These are phyloP conservation scores for Stercorarius parasiticus DNA, from an alignment of 2,113 vertebrate genomes.

Conservation along the genomic window DNA sequence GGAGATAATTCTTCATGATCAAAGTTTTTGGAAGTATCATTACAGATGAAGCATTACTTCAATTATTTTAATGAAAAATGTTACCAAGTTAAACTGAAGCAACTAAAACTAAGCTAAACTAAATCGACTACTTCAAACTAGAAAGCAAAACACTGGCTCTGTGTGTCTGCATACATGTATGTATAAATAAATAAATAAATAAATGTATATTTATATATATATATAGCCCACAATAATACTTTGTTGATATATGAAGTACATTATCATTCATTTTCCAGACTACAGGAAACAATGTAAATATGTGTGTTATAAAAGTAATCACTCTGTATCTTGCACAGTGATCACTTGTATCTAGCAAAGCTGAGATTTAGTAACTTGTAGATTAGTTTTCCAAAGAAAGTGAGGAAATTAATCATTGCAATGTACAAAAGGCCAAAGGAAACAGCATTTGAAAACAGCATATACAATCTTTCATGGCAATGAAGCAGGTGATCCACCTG, in stretches of 20 bases:
- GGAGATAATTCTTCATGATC: not conserved
- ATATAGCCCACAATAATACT: not conserved
- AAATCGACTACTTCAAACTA: not conserved
- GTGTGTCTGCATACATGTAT: not conserved
- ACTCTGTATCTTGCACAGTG: not conserved
- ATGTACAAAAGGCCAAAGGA: not conserved
- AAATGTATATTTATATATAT: rapidly evolving
- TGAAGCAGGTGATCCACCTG: not conserved
- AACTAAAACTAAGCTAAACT: not conserved
- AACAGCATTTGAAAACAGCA: not conserved
- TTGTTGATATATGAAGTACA: not conserved
- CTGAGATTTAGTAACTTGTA: not conserved
- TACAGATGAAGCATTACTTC: not conserved
- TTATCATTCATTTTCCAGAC: not conserved
- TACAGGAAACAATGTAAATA: not conserved
- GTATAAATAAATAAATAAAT: not conserved
- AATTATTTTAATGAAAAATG: not conserved
- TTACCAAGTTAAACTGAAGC: not conserved
- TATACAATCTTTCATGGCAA: not conserved
- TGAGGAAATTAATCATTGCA: not conserved
- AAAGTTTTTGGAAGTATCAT: not conserved
- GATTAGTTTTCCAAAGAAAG: not conserved
- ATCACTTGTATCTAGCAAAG: not conserved
- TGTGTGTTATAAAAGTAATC: not conserved
- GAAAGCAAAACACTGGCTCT: not conserved